These are phyloP conservation scores for Idaea biselata DNA, from an alignment of 2,888 invertebrate genomes.

Conservation along the genomic window DNA sequence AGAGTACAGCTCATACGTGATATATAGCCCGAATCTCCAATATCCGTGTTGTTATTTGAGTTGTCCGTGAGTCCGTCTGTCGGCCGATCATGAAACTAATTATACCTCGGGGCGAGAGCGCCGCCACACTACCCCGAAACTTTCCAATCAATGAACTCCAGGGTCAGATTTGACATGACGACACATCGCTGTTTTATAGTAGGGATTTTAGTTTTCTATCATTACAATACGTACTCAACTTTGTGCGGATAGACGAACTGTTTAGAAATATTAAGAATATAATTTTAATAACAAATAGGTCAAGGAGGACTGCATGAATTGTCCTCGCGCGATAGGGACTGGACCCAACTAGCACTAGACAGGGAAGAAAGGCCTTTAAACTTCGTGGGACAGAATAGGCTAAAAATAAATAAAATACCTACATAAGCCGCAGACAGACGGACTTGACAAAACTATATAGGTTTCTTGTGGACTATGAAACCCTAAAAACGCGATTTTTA, in stretches of 20 bases:
- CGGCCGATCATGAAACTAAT: slow-evolving; percentile 64
- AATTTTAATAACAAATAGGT: too few relatives aligned
- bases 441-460: too few relatives aligned
- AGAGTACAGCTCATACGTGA: not conserved
- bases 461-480: too few relatives aligned
- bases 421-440: too few relatives aligned
- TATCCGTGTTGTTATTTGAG: slow-evolving; percentile 64
- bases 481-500: too few relatives aligned
- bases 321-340: too few relatives aligned
- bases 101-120: slow-evolving; percentile 61
- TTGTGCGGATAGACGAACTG: not conserved
- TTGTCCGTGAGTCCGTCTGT: slow-evolving; percentile 41
- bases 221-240: not conserved
- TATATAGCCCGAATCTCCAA: slow-evolving; percentile 33
- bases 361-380: too few relatives aligned
- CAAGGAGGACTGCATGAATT: too few relatives aligned
- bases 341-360: too few relatives aligned
- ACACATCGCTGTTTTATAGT: slow-evolving; percentile 10
- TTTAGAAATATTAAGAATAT: too few relatives aligned
- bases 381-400: too few relatives aligned
- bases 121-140: slow-evolving; percentile 16
- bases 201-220: not conserved
- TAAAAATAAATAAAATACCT: too few relatives aligned
- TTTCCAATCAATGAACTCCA: not conserved
- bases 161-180: slow-evolving; percentile 14